phyloP scores from a whole-genome alignment of 2,113 vertebrate species.

The Menidia beryllina region DNA sequence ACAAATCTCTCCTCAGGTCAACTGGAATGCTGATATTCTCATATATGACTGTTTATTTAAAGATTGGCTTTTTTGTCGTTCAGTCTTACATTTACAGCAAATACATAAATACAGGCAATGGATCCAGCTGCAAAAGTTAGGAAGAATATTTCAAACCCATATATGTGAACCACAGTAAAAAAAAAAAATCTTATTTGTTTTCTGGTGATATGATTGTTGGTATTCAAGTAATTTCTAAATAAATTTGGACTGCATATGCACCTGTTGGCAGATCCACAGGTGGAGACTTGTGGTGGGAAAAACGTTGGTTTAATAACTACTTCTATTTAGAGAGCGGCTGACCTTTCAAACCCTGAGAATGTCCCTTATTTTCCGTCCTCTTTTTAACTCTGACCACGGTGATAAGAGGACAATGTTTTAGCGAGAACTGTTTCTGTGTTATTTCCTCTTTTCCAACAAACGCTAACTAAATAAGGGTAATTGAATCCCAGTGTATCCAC shows the following conservation, averaged over 20 bases:
- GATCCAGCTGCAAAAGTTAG: background rate
- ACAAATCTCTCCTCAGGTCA: background rate
- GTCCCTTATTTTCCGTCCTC: conserved; percentile 50
- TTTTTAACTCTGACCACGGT: conserved; percentile 63
- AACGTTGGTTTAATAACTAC: conserved; percentile 38
- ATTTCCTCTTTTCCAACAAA: conserved; percentile 48
- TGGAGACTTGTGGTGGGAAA: conserved; percentile 39
- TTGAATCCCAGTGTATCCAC: conserved; percentile 47
- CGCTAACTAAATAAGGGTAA: conserved; percentile 59
- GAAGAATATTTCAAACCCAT: background rate
- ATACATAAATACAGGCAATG: background rate
- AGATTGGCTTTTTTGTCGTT: no score
- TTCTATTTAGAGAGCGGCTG: conserved; percentile 49
- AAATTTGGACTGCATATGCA: conserved; percentile 24
- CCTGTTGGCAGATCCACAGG: conserved; percentile 36
- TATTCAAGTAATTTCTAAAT: conserved; percentile 30
- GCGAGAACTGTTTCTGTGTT: conserved; percentile 21
- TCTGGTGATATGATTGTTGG: background rate
- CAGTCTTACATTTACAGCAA: background rate
- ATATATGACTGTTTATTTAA: background rate
- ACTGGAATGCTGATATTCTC: no score
- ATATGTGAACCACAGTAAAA: background rate
- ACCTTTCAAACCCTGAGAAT: conserved; percentile 59
- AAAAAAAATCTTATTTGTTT: background rate
- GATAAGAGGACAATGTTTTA: conserved; percentile 57